A percentile compares a stretch with the other conserved stretches of the same genome.
Evolutionary conservation across 2,797 vertebrate species (phyloP).

Genomic region (Melopsittacus undulatus): DNA sequence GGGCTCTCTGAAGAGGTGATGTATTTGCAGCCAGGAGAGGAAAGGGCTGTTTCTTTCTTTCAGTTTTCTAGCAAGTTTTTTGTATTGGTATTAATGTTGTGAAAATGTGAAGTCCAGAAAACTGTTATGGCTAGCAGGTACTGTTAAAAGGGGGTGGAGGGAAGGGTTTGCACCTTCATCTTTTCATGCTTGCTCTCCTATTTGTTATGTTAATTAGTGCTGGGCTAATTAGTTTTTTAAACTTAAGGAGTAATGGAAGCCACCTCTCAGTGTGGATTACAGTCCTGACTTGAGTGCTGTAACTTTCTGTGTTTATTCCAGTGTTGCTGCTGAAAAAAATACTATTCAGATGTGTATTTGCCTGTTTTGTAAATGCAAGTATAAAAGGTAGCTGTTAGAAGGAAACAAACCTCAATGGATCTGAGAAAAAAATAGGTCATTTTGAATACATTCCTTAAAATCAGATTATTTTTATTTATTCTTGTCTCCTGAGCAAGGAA

Average conservation of each 20-base stretch:
- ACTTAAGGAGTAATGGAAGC: background rate
- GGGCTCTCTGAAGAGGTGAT: background rate
- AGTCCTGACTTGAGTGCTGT: background rate
- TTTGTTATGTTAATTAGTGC: background rate
- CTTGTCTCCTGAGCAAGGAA: background rate
- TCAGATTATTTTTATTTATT: background rate
- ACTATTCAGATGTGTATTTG: background rate
- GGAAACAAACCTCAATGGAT: background rate
- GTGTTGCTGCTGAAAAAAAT: background rate
- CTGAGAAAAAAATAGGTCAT: background rate
- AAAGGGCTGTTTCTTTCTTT: background rate
- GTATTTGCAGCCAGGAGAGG: background rate
- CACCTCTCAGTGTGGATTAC: background rate
- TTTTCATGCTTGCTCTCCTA: background rate
- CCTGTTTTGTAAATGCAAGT: background rate
- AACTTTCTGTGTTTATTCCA: background rate
- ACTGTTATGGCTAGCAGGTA: background rate
- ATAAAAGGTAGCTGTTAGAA: background rate
- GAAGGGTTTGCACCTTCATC: background rate
- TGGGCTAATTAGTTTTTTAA: background rate
- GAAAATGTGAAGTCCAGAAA: background rate
- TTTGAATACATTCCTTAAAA: background rate
- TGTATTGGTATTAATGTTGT: background rate
- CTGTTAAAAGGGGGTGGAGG: rapidly evolving
- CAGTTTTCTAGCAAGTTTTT: background rate